Conservation (phyloP, 2,113 vertebrate species). For the Trachemys scripta region DNA sequence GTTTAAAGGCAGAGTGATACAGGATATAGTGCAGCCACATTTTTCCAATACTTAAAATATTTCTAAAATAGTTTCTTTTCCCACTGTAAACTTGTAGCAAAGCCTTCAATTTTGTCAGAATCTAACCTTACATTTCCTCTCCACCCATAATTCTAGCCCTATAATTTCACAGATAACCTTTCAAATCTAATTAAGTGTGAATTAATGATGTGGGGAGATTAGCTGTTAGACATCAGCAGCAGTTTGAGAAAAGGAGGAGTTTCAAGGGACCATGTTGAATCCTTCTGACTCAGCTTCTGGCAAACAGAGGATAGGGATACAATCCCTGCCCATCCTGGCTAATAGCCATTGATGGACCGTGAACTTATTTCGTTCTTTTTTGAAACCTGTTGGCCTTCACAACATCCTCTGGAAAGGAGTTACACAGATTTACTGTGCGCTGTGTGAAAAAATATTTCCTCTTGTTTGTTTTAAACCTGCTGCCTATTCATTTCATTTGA, state of each 20-base stretch:
- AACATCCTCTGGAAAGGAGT: too few relatives aligned
- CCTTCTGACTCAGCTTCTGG: too few relatives aligned
- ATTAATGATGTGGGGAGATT: not conserved
- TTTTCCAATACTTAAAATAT: not conserved
- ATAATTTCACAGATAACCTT: not conserved
- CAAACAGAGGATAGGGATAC: too few relatives aligned
- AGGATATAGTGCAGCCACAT: not conserved
- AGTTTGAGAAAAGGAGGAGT: not conserved
- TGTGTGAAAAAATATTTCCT: too few relatives aligned
- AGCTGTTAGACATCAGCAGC: not conserved
- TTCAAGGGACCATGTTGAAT: not conserved
- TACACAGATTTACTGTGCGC: too few relatives aligned
- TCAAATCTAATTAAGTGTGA: not conserved
- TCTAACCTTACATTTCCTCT: not conserved
- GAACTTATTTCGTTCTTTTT: too few relatives aligned
- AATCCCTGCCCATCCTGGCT: too few relatives aligned
- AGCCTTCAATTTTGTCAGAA: not conserved
- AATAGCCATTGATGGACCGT: too few relatives aligned
- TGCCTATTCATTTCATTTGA: too few relatives aligned
- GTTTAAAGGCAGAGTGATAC: not conserved
- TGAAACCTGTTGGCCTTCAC: too few relatives aligned
- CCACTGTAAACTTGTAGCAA: not conserved
- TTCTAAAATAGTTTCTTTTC: not conserved
- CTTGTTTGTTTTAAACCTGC: too few relatives aligned
- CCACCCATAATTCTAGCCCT: not conserved